These are phyloP conservation scores for Palythoa caribaeorum DNA, from an alignment of 92 coral and sea anemone species.

Conservation along the genomic window DNA sequence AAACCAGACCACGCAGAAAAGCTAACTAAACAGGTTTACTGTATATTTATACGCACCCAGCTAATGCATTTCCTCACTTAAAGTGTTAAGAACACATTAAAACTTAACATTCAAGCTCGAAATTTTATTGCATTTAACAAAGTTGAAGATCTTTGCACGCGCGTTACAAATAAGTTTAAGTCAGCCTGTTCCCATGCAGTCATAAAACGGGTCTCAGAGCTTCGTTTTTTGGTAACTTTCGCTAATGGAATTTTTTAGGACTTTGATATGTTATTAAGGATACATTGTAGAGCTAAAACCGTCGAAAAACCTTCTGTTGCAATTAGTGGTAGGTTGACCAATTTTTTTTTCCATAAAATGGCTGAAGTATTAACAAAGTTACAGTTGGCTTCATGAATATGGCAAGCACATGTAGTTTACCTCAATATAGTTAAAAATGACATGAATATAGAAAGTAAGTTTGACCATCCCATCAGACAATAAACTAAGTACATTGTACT, in stretches of 20 bases:
- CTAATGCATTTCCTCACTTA: neutral
- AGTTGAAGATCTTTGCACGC: neutral
- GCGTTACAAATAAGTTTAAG: neutral
- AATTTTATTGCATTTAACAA: neutral
- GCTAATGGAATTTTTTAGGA: conserved; percentile 55
- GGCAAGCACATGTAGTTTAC: too few species aligned
- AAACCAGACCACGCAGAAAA: neutral
- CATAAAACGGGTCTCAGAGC: too few species aligned
- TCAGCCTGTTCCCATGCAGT: conserved; percentile 53
- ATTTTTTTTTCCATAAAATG: conserved; percentile 34
- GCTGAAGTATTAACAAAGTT: conserved; percentile 31
- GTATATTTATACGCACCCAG: neutral
- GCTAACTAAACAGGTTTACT: neutral
- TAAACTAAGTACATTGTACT: too few species aligned
- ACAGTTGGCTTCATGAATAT: too few species aligned
- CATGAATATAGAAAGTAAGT: conserved; percentile 22
- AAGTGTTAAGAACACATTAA: neutral
- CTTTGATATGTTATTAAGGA: conserved; percentile 61
- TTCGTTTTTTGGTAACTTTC: neutral
- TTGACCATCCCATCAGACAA: conserved; percentile 9
- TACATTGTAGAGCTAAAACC: conserved; percentile 38
- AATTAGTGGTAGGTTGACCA: too few species aligned
- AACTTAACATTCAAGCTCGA: neutral
- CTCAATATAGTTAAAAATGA: too few species aligned
- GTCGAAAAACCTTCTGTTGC: conserved; percentile 34